A percentile compares a stretch with the other conserved stretches of the same genome.
phyloP scores from a whole-genome alignment of 2,113 vertebrate genomes.

The Cavia porcellus region DNA sequence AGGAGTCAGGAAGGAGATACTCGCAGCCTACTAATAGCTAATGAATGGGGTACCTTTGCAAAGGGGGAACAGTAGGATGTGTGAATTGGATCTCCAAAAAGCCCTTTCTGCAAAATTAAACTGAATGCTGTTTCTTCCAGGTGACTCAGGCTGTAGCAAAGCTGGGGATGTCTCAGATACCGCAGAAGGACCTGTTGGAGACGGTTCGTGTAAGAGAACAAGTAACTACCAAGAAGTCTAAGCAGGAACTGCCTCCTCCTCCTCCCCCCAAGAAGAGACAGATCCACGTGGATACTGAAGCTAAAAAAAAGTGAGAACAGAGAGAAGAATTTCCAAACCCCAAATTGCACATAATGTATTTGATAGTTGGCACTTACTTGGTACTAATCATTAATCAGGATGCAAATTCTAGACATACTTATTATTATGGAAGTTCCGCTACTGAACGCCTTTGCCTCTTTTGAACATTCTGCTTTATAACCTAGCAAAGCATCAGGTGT shows the following conservation, averaged over 20 bases:
- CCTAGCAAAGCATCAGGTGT: neutral
- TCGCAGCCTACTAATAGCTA: neutral
- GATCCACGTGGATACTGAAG: constrained; percentile 91
- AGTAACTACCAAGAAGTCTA: constrained; percentile 76
- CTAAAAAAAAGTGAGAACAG: constrained; percentile 91
- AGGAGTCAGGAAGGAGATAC: neutral
- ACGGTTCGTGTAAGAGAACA: constrained; percentile 81
- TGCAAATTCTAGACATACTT: neutral
- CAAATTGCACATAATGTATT: neutral
- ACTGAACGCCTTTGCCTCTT: neutral
- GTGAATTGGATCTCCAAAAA: neutral
- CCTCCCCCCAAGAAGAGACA: constrained; percentile 95
- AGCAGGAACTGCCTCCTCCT: constrained; percentile 90
- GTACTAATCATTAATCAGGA: neutral
- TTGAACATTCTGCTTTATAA: neutral
- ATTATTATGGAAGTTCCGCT: neutral
- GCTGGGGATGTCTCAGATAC: constrained; percentile 89
- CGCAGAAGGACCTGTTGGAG: constrained; percentile 88
- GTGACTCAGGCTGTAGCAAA: constrained; percentile 93
- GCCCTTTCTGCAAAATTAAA: neutral
- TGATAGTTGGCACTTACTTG: neutral
- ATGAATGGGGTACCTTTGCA: neutral
- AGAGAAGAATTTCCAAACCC: neutral
- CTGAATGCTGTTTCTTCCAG: constrained; percentile 83
- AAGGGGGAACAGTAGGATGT: neutral